Base-by-base conservation (phyloP, 2,113 vertebrate species). In the Neogobius melanostomus region DNA sequence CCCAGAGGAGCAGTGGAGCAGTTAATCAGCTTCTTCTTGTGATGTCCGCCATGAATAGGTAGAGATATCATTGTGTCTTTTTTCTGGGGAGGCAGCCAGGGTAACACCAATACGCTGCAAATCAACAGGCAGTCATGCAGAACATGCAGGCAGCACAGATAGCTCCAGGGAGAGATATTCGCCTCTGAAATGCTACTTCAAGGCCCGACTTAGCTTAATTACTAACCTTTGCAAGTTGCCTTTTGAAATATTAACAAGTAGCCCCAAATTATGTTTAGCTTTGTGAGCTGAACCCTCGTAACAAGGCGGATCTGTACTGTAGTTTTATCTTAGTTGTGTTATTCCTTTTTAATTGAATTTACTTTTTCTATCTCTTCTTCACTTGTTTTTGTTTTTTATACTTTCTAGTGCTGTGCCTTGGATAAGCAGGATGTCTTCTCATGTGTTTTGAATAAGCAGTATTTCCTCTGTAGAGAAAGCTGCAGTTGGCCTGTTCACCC, bases 71-170 rank as follows among this genome's bases (percentile, higher is more conserved):
- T 82, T 75, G 66, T 88, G 79, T 88, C 72, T 87, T 82, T 85
- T 60, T 92, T 75, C 56, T 74, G 75, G 77, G 71, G 60, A 90
- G 77, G 69, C 76, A 76, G 82, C 49, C 68, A 66, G 77, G 74
- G 81, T 79, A 86, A 84, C 81, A 72, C 71, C 76, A 81, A 71
- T 82, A 84, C 47, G 64, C 42, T 76, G 67, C 49, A 66, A 90
- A 86, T 90, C 89, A 89, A 82, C 87, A 82, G 82, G 74, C 86
- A 85, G 75, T 86, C 87, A 82, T 85, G 88, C 82, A 89, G 87
- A 91, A 86, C 88, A 70, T 75, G 68, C 76, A 79, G 74, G 64
- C 46, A 79, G 44, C 68, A 69, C 60, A 66, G 72, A 76, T 76
- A 80, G 80, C 71, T 78, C 66, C 66, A 70, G 81, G 79, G 69